A percentile compares a stretch with the other conserved stretches of the same genome.
phyloP scores from a whole-genome alignment of 2,797 vertebrate species.

The Cossypha heuglini region DNA sequence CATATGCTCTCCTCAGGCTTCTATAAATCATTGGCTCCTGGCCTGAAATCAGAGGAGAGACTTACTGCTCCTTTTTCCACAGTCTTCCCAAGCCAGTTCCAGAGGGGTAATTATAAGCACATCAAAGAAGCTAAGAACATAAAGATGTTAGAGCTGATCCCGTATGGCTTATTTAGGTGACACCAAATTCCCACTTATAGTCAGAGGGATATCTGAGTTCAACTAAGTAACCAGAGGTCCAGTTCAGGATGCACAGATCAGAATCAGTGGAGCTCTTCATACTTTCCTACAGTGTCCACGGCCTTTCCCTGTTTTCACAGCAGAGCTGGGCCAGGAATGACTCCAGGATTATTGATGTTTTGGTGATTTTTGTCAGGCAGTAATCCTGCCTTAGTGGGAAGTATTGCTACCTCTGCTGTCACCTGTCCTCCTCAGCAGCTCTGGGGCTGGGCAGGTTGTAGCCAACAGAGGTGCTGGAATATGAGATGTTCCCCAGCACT shows the following conservation, averaged over 20 bases:
- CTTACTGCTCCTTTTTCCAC: background rate
- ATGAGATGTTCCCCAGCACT: background rate
- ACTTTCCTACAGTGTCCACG: background rate
- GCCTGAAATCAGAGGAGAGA: background rate
- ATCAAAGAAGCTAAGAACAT: background rate
- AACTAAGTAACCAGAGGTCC: background rate
- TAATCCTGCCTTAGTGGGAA: background rate
- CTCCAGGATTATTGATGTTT: background rate
- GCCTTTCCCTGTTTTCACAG: background rate
- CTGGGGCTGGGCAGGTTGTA: background rate
- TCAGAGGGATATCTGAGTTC: background rate
- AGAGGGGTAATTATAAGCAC: background rate
- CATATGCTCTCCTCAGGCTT: background rate
- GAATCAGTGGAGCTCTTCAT: background rate
- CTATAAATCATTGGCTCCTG: background rate
- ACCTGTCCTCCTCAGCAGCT: background rate
- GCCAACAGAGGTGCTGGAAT: background rate
- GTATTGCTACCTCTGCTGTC: background rate
- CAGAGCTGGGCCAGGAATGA: background rate
- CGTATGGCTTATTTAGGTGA: background rate
- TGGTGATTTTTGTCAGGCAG: background rate
- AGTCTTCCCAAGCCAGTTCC: background rate
- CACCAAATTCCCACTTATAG: background rate
- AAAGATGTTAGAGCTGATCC: background rate
- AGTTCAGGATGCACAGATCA: background rate